These are phyloP conservation scores for Geophilus truncorum DNA, from an alignment of 2,888 invertebrate species.

Conservation along the genomic window DNA sequence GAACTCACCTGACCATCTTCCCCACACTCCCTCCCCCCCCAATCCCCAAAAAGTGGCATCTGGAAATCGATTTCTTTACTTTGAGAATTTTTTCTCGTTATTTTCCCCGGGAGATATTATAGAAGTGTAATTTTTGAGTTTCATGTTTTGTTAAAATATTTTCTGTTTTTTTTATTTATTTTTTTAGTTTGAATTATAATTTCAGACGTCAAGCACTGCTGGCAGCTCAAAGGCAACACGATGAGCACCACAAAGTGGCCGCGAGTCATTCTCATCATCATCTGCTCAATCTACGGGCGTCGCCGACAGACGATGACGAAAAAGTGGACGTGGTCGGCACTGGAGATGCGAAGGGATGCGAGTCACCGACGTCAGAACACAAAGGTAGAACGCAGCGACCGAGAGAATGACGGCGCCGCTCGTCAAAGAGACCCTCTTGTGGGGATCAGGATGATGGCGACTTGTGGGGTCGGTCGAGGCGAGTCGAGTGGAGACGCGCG, in stretches of 20 bases:
- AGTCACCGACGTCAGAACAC: slow-evolving; percentile 35
- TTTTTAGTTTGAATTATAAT: neutral
- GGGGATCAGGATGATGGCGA: neutral
- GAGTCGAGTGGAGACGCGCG: slow-evolving; percentile 20
- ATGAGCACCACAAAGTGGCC: slow-evolving; percentile 44
- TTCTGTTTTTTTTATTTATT: slow-evolving; percentile 31
- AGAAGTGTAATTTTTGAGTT: no score
- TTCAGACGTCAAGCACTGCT: slow-evolving; percentile 64
- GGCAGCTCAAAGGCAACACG: slow-evolving; percentile 52
- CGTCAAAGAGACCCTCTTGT: neutral
- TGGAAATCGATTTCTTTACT: neutral
- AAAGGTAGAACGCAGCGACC: slow-evolving; percentile 31
- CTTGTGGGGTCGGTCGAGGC: slow-evolving; percentile 1
- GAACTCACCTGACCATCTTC: slow-evolving; percentile 22
- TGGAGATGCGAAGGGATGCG: slow-evolving; percentile 34
- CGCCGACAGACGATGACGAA: slow-evolving; percentile 37
- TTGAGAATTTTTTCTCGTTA: neutral
- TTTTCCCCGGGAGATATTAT: no score
- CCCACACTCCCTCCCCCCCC: neutral
- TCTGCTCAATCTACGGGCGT: slow-evolving; percentile 27
- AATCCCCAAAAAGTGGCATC: neutral
- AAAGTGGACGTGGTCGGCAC: slow-evolving; percentile 38
- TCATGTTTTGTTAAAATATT: neutral
- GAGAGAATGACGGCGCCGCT: no score
- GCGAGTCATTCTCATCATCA: slow-evolving; percentile 44